Base-by-base conservation (phyloP, 1,140 invertebrate species). In the Drosophila willistoni region DNA sequence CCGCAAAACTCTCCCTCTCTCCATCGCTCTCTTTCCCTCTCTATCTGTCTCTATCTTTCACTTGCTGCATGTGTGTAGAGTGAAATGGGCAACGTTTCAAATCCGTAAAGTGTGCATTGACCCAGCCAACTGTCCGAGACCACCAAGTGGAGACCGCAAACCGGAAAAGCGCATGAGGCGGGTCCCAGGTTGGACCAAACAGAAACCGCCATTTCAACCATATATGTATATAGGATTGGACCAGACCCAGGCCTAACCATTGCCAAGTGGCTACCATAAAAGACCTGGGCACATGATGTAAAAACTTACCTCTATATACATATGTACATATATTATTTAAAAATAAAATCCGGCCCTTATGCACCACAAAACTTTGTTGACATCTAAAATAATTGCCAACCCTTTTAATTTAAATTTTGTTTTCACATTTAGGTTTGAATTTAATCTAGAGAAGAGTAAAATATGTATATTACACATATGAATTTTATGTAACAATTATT, bases 51-150 rank as follows among this genome's bases (percentile, higher is more conserved):
- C 29, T 66, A 64, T 51, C 73, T 63, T 64, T 63, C 59, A 25
- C 47, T 62, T n/a, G 19, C 72, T 59, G 66, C 59, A 42, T 22
- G 68, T 74, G 59, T 72, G 56, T 42, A 59, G 44, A 73, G 77
- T 74, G 79, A 83, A 87, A 89, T 87, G 79, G 79, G 62, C 74
- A 73, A 62, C 68, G 56, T 55, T 64, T 68, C 44, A 84, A 87
- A 89, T 87, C 84, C 84, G 84, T 89, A 83, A 89, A 87, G 70
- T 87, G 83, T 89, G 68, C 84, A 87, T 87, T 87, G 84, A 89
- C 84, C 84, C 84, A 72, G 64, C 54, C 64, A 36, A 55, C n/a
- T 47, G 51, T 39, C 36, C 34, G 10, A 36, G 34, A 36, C 34
- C 34, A 71, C 51, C 67, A 36, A 55, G 19, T 47, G 47, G 19